Evolutionary conservation across 2,113 vertebrate species (phyloP).

Genomic region (Harpagus bidentatus): DNA sequence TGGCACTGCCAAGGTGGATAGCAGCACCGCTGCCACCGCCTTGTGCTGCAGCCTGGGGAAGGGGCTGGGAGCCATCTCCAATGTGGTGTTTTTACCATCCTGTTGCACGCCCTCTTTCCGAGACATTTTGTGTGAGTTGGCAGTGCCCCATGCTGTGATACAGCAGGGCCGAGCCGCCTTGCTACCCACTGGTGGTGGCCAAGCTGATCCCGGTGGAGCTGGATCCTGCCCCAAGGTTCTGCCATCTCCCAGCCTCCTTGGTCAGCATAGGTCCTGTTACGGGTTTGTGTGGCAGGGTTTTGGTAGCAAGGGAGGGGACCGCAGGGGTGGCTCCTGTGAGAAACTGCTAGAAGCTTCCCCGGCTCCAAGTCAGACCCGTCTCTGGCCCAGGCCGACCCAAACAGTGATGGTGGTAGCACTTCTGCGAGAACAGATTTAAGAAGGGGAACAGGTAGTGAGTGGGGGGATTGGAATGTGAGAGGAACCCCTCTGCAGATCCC

Average conservation of each 20-base stretch:
- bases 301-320: no score
- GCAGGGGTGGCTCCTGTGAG: no score
- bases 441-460: no score
- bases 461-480: no score
- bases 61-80: background rate
- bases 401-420: no score
- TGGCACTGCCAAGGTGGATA: background rate
- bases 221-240: background rate
- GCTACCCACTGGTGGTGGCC: background rate
- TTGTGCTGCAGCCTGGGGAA: background rate
- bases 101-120: background rate
- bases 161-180: background rate
- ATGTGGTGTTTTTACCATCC: background rate
- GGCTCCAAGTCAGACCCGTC: no score
- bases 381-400: no score
- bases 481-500: no score
- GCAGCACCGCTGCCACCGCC: rapidly evolving
- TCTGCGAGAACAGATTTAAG: no score
- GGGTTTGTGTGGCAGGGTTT: no score
- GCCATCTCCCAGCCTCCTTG: background rate
- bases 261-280: background rate
- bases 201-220: background rate
- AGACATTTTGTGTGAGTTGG: background rate
- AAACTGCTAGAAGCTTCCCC: no score
- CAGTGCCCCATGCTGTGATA: background rate